Evolutionary conservation across 2,113 vertebrate genomes (phyloP).

Genomic region (Amphiprion percula): DNA sequence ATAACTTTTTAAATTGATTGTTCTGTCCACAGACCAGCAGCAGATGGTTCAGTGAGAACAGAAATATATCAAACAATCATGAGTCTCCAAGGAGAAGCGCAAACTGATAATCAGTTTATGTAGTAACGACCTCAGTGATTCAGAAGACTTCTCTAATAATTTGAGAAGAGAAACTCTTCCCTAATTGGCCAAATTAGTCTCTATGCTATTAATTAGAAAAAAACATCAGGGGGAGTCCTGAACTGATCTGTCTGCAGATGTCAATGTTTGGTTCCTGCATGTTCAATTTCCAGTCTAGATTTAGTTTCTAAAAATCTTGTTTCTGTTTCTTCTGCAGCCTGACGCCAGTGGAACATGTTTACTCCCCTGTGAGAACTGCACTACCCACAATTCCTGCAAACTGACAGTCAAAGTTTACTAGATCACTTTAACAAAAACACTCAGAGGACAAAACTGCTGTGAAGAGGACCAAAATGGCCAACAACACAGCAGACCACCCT

Average conservation of each 20-base stretch:
- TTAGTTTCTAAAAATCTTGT: constrained; percentile 12
- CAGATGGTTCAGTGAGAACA: constrained; percentile 9
- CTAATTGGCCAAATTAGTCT: constrained; percentile 55
- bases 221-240: background rate
- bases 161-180: constrained; percentile 33
- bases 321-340: constrained; percentile 66
- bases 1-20: background rate
- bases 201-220: constrained; percentile 47
- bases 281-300: constrained; percentile 8
- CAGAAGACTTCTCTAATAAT: constrained; percentile 32
- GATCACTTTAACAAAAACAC: background rate
- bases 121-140: background rate
- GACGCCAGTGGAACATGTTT: constrained; percentile 79
- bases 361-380: constrained; percentile 72
- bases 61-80: constrained; percentile 25
- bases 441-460: constrained; percentile 25
- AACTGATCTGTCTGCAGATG: constrained; percentile 6
- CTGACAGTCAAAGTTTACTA: background rate
- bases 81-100: constrained; percentile 15
- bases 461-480: constrained; percentile 84
- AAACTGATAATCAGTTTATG: constrained; percentile 42
- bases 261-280: background rate
- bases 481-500: constrained; percentile 91
- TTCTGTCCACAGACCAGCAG: background rate
- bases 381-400: constrained; percentile 55